Conservation (phyloP, 2,888 invertebrate species). For the Brenthis ino region DNA sequence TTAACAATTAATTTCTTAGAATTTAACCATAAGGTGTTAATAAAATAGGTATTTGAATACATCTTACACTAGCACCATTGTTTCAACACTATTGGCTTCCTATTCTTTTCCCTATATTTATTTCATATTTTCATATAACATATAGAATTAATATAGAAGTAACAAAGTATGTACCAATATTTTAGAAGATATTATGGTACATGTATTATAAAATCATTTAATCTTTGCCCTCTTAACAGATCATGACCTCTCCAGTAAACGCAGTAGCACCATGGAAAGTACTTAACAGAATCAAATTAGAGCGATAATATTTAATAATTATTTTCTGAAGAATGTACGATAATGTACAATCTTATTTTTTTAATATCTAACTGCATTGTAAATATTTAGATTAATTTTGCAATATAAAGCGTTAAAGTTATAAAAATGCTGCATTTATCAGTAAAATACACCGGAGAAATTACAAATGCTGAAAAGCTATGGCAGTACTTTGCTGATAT, state of each 20-base stretch:
- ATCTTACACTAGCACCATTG: no score
- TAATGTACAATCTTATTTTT: neutral
- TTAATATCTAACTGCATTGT: neutral
- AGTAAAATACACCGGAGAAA: slow-evolving; percentile 4
- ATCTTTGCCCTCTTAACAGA: neutral
- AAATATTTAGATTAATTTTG: no score
- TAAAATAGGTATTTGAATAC: no score
- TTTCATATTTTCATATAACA: no score
- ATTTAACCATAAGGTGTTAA: no score
- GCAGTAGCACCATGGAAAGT: neutral
- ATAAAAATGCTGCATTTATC: neutral
- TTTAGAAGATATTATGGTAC: no score
- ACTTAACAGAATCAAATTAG: slow-evolving; percentile 4
- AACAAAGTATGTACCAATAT: neutral
- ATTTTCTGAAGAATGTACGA: neutral
- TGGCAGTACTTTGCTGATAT: slow-evolving; percentile 62
- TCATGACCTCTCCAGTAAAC: neutral
- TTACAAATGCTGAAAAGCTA: slow-evolving; percentile 31
- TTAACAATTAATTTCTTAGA: no score
- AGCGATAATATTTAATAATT: slow-evolving; percentile 1
- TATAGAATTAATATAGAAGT: no score
- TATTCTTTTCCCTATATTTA: no score
- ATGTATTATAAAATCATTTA: neutral
- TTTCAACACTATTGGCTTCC: no score
- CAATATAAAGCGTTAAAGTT: no score